These are phyloP conservation scores for Drosophila virilis DNA, from an alignment of 1,140 invertebrate species.

Conservation along the genomic window DNA sequence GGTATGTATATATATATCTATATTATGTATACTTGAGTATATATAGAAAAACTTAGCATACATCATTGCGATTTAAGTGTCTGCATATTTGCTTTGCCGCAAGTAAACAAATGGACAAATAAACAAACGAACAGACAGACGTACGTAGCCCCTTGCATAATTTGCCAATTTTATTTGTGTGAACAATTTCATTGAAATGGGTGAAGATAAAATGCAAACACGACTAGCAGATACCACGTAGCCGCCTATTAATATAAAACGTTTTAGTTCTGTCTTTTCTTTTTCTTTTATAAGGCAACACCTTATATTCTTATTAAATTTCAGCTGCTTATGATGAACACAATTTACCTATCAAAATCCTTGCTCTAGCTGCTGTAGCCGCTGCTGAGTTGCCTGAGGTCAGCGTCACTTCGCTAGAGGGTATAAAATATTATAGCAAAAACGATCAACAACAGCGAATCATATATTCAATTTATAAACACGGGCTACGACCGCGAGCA, in stretches of 20 bases:
- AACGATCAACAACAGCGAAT: slow-evolving; percentile 40
- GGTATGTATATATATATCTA: slow-evolving; percentile 1
- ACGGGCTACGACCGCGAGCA: slow-evolving; percentile 8
- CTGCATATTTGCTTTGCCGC: slow-evolving; percentile 55
- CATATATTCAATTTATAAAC: slow-evolving; percentile 56
- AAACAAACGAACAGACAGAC: slow-evolving; percentile 33
- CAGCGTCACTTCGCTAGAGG: neutral
- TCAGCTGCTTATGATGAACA: no score
- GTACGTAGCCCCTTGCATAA: slow-evolving; percentile 49
- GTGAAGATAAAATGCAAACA: neutral
- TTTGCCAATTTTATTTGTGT: slow-evolving; percentile 58
- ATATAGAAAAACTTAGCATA: slow-evolving; percentile 38
- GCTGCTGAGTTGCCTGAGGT: neutral
- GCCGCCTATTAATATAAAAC: neutral
- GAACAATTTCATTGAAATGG: slow-evolving; percentile 62
- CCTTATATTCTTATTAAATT: no score
- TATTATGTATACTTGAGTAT: slow-evolving; percentile 6
- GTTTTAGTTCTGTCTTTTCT: no score
- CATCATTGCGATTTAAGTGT: slow-evolving; percentile 66
- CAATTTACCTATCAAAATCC: neutral
- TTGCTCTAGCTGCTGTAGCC: neutral
- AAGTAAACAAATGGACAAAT: slow-evolving; percentile 62
- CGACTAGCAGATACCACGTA: slow-evolving; percentile 7
- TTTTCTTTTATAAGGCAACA: no score
- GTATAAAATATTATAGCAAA: slow-evolving; percentile 1